Evolutionary conservation across 2,888 invertebrate genomes (phyloP), one percentile per base, ranked within the genome.

Genomic region (Dicranocentrus wangi): DNA sequence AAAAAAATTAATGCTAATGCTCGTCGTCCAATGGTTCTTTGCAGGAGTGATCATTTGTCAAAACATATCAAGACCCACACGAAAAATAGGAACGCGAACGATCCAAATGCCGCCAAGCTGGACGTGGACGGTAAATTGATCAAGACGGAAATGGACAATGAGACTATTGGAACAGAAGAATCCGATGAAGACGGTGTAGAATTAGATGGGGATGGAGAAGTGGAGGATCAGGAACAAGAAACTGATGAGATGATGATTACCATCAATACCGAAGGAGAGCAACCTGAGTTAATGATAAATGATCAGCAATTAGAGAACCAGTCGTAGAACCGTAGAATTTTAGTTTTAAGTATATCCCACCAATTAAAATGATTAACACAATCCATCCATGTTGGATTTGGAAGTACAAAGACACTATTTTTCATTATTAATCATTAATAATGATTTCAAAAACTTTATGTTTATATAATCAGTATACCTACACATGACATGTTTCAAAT

Each of bases 11-110:
- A n/a, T n/a, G n/a, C n/a, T n/a, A n/a, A n/a, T n/a, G n/a, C n/a
- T n/a, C n/a, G n/a, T n/a, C n/a, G n/a, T n/a, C n/a, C n/a, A n/a
- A n/a, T n/a, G n/a, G n/a, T 60, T 68, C 21, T 10, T 72, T 76
- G 15, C 32, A 82, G 82, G 79, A 82, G 82, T 66, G 84, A 96
- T 89, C 96, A 96, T 87, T 91, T 96, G 32, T 95, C 95, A 13
- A 96, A 96, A 88, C 96, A 96, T 89, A 93, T 95, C 83, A 93
- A 95, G 87, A 96, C 96, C 70, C 96, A 96, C 89, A 93, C 92
- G 84, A 94, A 94, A 75, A 87, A 86, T 55, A 82, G 87, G 63
- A 80, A 77, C 39, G 69, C 77, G 2, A 77, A 77, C 23, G 47
- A 61, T 58, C 53, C 77, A 19, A 82, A 43, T 27, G 32, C 65